Base-by-base conservation (phyloP, 2,797 vertebrate genomes). In the Lutjanus argentimaculatus region DNA sequence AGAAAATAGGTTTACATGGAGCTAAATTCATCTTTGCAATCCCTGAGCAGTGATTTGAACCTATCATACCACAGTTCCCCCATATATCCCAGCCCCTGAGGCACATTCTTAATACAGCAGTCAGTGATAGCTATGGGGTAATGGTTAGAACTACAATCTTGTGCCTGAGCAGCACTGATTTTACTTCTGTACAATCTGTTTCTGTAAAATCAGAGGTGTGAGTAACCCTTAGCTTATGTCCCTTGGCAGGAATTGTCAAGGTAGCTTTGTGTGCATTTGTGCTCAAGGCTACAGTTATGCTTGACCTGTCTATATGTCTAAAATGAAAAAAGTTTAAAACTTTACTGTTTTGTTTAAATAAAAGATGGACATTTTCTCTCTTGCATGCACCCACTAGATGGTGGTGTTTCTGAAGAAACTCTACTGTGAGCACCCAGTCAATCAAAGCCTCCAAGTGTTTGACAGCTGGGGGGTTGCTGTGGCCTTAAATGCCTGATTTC, bases 341-440 rank as follows among this genome's bases (percentile, higher is more conserved):
- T 17, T 30, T 10, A 25, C 1, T n/a, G 1, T 45, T 51, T 1
- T 36, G 71, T 66, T 43, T 3, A 21, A 53, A 70, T 36, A 36
- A 36, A 36, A 36, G 15, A 30, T 8, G 48, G 5, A 16, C 0
- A 8, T 64, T 56, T 11, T 17, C 2, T 65, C 14, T 49, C 3
- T 25, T 65, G 6, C 0, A 1, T 22, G 16, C 10, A 22, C 8
- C 88, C 89, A 92, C 88, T 85, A 90, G 89, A 86, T 86, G 85
- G 90, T 56, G 82, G 21, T 86, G 66, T 85, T 85, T 84, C 48
- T 75, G 43, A 63, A 77, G 40, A 75, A 77, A 78, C 36, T 66
- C 19, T 8, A 65, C 12, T 12, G 21, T 21, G 56, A 19, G 65
- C 40, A 1, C 22, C 45, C 4, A 19, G 25, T 59, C 61, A 61